Evolutionary conservation across 2,888 invertebrate genomes (phyloP), one percentile per base, ranked within the genome.

Genomic region (Amiota mariae): DNA sequence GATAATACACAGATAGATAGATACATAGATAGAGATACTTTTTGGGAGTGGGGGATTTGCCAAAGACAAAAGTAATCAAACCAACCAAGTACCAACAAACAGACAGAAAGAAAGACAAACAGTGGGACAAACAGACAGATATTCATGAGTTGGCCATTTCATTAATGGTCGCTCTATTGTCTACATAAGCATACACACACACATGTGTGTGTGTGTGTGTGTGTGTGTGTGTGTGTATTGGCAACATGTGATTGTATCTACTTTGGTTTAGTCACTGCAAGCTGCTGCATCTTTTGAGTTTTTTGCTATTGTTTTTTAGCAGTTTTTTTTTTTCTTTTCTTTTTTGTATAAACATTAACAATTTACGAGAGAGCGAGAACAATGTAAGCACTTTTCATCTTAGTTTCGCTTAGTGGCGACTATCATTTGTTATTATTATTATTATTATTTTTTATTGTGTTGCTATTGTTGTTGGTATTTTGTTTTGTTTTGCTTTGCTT

Each of bases 101-200:
- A 24, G 24, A 24, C 24, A 24, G 24, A 24, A 24, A 24, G 24
- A 3, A n/a, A n/a, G n/a, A n/a, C n/a, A n/a, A n/a, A 1, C 24
- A 24, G 24, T n/a, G 24, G 24, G 18, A 59, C 20, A 24, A 20
- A 59, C 15, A 3, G 36, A 36, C 36, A 36, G 36, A 36, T 12
- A 63, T 49, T 18, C 66, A 66, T 59, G 59, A 66, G 66, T 68
- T 68, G 67, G 67, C 67, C 67, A 68, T 68, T 68, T 68, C 67
- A 68, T 68, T 68, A 67, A 68, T 68, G 67, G 59, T 59, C 18
- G 59, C 18, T 20, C 18, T 20, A 59, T 59, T 59, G 59, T 59
- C 15, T n/a, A 51, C 12, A 51, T 36, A 36, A 36, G 36, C 36
- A 24, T 3, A 24, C 24, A 24, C 24, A 24, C 24, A 36, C 36